Evolutionary conservation across 2,797 vertebrate species (phyloP).

Genomic region (Ciconia nigra): DNA sequence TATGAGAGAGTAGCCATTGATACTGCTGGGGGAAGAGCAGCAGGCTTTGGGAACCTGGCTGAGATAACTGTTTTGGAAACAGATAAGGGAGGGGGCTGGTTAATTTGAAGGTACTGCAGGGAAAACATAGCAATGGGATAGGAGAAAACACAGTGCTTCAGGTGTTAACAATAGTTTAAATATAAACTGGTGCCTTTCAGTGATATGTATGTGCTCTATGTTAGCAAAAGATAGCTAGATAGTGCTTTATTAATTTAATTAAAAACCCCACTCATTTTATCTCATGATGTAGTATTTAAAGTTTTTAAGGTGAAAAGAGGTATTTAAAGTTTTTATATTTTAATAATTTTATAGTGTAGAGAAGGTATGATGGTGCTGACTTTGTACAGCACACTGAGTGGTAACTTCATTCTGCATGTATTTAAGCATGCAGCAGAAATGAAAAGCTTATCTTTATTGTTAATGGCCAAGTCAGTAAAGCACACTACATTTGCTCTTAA

Average conservation of each 20-base stretch:
- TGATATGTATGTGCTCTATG: neutral
- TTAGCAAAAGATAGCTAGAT: neutral
- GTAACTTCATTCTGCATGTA: neutral
- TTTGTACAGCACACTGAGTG: rapidly evolving
- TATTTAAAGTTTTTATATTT: neutral
- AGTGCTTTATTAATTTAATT: neutral
- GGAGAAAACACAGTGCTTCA: neutral
- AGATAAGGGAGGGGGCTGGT: neutral
- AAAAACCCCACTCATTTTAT: neutral
- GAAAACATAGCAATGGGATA: neutral
- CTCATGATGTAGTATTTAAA: neutral
- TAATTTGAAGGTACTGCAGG: neutral
- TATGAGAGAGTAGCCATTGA: neutral
- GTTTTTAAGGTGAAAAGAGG: neutral
- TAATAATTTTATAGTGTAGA: neutral
- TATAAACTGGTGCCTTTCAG: neutral
- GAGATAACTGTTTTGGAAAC: neutral
- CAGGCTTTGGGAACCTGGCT: neutral
- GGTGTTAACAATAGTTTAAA: neutral
- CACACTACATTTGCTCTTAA: neutral
- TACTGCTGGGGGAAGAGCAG: neutral
- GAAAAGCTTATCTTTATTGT: neutral
- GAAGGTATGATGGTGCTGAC: neutral
- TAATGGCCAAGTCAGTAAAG: neutral
- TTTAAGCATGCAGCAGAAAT: neutral